Base-by-base conservation (phyloP, 2,113 vertebrate genomes). In the Rhodinocichla rosea region DNA sequence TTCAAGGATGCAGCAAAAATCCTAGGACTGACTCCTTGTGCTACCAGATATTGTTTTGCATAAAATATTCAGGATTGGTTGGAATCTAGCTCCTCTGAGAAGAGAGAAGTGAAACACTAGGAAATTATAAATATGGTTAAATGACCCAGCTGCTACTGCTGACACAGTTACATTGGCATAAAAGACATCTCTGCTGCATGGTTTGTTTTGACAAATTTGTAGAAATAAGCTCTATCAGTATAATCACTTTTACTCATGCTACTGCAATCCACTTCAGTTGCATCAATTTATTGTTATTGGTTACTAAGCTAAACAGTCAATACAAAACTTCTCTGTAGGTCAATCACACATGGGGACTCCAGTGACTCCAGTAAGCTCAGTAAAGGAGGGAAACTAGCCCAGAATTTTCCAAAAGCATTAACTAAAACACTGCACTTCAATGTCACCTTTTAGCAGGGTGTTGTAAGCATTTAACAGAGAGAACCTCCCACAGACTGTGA, bases 191-290 rank as follows among this genome's bases (percentile, higher is more conserved):
- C 69, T 68, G 52, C 62, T 87, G 83, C 53, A 83, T 11, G 44
- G 77, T 79, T 95, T 94, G 57, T 87, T 92, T 77, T 67, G 50
- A 88, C 79, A 93, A 70, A 87, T 89, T 70, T 87, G 42, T 32
- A 89, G 86, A 90, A 94, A 97, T 74, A 92, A 97, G 55, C 73
- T 89, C 55, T 59, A 67, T 87, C 83, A 40, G 42, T 86, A 71
- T 59, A 83, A 92, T 88, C 83, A 65, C 75, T 81, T 50, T 70
- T 90, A 63, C 64, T 93, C 37, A 18, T 39, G 59, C 89, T 83
- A 81, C 71, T 74, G 83, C 62, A 94, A 9, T 53, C 57, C 75
- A 83, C 75, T 80, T 92, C 56, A 91, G 40, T 57, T 89, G 79
- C 64, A 83, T 64, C 93, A 89, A 64, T 90, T 71, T 60, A 93